These are phyloP conservation scores for Nasonia giraulti DNA, from an alignment of 1,140 invertebrate genomes.

Conservation along the genomic window DNA sequence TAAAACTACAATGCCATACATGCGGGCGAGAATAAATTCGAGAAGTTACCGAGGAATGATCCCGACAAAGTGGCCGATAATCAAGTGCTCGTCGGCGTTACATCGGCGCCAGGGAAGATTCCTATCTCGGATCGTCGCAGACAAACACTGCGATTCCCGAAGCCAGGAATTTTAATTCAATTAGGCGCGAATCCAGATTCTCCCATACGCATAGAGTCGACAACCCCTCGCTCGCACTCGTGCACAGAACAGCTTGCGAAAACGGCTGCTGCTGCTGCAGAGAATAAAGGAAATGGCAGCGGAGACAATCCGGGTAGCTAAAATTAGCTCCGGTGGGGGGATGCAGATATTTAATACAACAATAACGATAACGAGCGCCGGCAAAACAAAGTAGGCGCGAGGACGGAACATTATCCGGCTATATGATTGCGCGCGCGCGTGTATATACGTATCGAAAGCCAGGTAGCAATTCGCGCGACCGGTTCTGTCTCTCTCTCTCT, in stretches of 20 bases:
- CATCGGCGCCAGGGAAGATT: slow-evolving; percentile 1
- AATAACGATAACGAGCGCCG: slow-evolving; percentile 2
- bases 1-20: background rate
- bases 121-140: background rate
- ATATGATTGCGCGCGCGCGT: slow-evolving; percentile 28
- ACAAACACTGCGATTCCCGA: background rate
- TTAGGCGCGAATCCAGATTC: background rate
- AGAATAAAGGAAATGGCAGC: background rate
- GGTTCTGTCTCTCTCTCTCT: background rate
- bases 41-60: background rate
- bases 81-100: background rate
- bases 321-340: background rate
- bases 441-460: slow-evolving; percentile 10
- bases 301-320: background rate
- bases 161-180: slow-evolving; percentile 15
- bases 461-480: slow-evolving; percentile 36
- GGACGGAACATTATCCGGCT: slow-evolving; percentile 13
- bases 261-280: too few species aligned
- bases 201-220: background rate
- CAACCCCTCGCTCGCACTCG: background rate
- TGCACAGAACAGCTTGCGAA: background rate
- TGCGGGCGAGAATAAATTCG: background rate
- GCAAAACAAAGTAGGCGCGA: slow-evolving; percentile 29
- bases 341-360: slow-evolving; percentile 3
- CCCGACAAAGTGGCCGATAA: background rate